phyloP scores from a whole-genome alignment of 64 coral and sea anemone species.

The Catalaphyllia jardinei region DNA sequence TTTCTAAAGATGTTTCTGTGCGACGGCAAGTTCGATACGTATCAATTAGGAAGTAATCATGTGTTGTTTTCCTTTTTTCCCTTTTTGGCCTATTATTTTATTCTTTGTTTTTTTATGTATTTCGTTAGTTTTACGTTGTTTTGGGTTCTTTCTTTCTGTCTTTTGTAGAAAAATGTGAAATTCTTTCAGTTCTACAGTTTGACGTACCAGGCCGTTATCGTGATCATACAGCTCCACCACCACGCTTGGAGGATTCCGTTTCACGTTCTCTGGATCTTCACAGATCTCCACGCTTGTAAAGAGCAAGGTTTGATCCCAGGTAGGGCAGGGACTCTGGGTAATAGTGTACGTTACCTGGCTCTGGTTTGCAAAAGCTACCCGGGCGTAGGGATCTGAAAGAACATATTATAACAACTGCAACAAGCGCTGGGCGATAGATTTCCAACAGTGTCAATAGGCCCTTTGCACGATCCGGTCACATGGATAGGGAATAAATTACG shows the following conservation, averaged over 20 bases:
- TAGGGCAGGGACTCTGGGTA: constrained; percentile 46
- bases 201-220: neutral
- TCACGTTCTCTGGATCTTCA: constrained; percentile 59
- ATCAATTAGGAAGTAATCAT: too few relatives aligned
- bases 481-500: too few relatives aligned
- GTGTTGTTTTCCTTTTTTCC: too few relatives aligned
- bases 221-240: constrained; percentile 38
- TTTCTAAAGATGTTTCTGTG: too few relatives aligned
- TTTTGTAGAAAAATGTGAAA: neutral
- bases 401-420: neutral
- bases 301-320: constrained; percentile 69
- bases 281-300: constrained; percentile 47
- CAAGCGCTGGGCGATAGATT: neutral
- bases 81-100: too few relatives aligned
- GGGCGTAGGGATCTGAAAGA: constrained; percentile 54
- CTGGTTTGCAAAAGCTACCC: constrained; percentile 56
- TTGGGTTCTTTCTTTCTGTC: too few relatives aligned
- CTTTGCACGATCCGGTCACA: too few relatives aligned
- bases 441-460: too few relatives aligned
- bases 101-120: too few relatives aligned
- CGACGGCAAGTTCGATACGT: too few relatives aligned
- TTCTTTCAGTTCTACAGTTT: neutral
- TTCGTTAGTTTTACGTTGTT: too few relatives aligned
- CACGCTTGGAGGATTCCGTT: constrained; percentile 48
- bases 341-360: constrained; percentile 54